Conservation (phyloP, 2,113 vertebrate species). For the rabbit (Oryctolagus cuniculus) region DNA sequence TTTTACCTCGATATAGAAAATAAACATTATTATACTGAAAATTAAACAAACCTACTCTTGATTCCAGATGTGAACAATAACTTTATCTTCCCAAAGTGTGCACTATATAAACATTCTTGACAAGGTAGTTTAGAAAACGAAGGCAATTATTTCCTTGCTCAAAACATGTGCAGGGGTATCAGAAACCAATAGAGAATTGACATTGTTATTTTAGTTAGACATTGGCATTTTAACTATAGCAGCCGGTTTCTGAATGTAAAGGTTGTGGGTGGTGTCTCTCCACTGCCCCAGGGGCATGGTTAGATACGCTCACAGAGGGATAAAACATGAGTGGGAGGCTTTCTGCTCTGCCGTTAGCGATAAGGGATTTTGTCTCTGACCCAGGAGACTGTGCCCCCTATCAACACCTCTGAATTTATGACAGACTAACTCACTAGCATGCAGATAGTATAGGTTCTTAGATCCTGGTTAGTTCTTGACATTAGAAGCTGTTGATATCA, state of each 20-base stretch:
- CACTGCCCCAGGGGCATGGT: neutral
- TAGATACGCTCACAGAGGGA: neutral
- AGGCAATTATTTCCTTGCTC: neutral
- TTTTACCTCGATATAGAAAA: neutral
- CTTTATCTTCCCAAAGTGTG: neutral
- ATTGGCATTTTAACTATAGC: neutral
- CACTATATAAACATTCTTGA: neutral
- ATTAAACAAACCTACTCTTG: neutral
- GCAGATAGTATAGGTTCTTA: neutral
- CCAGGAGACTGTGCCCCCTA: neutral
- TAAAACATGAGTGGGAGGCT: neutral
- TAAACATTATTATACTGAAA: neutral
- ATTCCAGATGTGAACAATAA: neutral
- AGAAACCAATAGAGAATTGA: neutral
- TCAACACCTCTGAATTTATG: neutral
- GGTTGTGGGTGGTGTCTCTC: neutral
- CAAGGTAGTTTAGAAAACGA: neutral
- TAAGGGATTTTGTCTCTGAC: neutral
- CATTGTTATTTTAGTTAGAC: no score
- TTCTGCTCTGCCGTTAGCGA: neutral
- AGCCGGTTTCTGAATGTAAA: neutral
- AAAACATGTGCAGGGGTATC: neutral
- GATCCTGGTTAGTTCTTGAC: neutral
- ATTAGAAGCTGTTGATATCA: neutral
- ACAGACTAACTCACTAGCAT: neutral